Conservation (phyloP, 2,888 invertebrate genomes). For the Cosmopolites sordidus region DNA sequence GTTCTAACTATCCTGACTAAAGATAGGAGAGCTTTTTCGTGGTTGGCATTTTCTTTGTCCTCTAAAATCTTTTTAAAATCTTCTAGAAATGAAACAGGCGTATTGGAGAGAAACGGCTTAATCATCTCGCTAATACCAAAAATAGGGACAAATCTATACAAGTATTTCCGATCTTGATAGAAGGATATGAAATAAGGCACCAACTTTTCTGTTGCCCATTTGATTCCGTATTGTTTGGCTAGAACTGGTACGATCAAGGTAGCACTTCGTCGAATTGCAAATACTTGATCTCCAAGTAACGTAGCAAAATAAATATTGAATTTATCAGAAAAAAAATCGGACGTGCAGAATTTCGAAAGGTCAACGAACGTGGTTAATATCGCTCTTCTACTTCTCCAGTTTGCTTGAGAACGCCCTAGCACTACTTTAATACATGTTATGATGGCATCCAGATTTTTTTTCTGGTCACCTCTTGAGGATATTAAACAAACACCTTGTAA, state of each 20-base stretch:
- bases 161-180: slow-evolving; percentile 38
- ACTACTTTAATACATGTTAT: slow-evolving; percentile 39
- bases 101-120: slow-evolving; percentile 34
- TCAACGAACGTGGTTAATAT: slow-evolving; percentile 41
- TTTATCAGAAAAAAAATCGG: slow-evolving; percentile 40
- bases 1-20: slow-evolving; percentile 23
- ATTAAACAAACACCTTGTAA: slow-evolving; percentile 40
- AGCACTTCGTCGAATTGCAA: slow-evolving; percentile 41
- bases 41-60: slow-evolving; percentile 21
- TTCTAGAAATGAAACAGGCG: slow-evolving; percentile 28
- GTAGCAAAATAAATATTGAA: slow-evolving; percentile 40
- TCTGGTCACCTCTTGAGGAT: slow-evolving; percentile 38
- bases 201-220: slow-evolving; percentile 39
- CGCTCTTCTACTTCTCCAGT: slow-evolving; percentile 44
- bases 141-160: slow-evolving; percentile 40
- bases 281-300: slow-evolving; percentile 41
- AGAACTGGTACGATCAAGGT: slow-evolving; percentile 42
- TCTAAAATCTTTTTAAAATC: slow-evolving; percentile 27
- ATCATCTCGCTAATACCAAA: slow-evolving; percentile 44
- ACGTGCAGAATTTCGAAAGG: slow-evolving; percentile 37
- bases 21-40: slow-evolving; percentile 19
- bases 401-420: slow-evolving; percentile 37
- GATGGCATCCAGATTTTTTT: slow-evolving; percentile 34
- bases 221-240: slow-evolving; percentile 41
- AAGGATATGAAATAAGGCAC: slow-evolving; percentile 39